Conservation (phyloP, 1,140 invertebrate species). For the Caligus rogercresseyi region DNA sequence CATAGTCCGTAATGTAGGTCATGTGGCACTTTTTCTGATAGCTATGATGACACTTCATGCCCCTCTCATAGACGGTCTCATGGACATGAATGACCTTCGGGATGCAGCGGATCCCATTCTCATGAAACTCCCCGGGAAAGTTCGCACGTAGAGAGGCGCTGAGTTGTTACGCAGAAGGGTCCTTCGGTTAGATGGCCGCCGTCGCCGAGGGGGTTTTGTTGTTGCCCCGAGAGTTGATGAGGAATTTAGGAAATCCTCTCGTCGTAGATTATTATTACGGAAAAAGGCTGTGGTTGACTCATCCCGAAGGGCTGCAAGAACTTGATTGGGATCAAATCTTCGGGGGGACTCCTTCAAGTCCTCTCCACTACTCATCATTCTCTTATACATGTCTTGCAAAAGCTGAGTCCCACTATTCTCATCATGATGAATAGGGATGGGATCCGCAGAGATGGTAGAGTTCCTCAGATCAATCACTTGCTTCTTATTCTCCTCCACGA, state of each 20-base stretch:
- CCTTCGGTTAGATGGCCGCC: not conserved
- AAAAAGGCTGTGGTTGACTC: not conserved
- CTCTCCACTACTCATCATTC: not conserved
- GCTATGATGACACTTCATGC: conserved; percentile 12
- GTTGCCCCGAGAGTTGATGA: not conserved
- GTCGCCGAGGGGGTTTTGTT: not conserved
- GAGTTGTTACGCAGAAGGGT: not conserved
- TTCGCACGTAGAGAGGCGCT: not conserved
- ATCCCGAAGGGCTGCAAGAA: not conserved
- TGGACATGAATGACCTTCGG: conserved; percentile 11
- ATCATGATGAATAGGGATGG: not conserved
- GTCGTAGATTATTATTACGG: not conserved
- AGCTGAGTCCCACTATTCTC: too few relatives aligned
- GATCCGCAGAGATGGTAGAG: not conserved
- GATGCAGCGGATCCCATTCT: conserved; percentile 13
- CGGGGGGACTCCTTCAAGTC: not conserved
- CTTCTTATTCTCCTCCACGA: not conserved
- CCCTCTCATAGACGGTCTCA: conserved; percentile 18
- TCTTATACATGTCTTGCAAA: not conserved
- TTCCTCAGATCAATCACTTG: not conserved
- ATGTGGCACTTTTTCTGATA: conserved; percentile 18
- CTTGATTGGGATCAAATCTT: not conserved
- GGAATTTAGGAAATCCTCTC: not conserved
- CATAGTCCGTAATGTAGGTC: conserved; percentile 19
- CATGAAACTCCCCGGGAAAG: not conserved